Evolutionary conservation across 2,888 invertebrate species (phyloP), one percentile per base, ranked within the genome.

Genomic region (Cosmia pyralina): DNA sequence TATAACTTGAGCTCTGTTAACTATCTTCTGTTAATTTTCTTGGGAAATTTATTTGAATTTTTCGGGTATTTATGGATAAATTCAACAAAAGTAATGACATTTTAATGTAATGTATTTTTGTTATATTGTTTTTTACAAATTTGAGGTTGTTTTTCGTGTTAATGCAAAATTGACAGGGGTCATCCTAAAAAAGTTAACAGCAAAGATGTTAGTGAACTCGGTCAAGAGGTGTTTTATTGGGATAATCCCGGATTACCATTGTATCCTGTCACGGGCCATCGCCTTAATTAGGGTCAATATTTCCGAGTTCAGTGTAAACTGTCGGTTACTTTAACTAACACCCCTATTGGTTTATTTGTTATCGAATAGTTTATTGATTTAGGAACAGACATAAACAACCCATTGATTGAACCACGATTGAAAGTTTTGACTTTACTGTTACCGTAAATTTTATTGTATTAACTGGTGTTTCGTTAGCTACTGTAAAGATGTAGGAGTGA

Each of bases 191-290:
- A 75, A 70, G 89, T 76, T 83, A 78, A 71, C 67, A 75, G 75
- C 79, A 87, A 88, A 88, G 88, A 91, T 88, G 89, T 85, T 87
- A 83, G 82, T 80, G 77, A 85, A 85, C 57, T 81, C 80, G 92
- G 92, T 92, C 92, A 93, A 93, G 95, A 94, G 95, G 94, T 95
- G 95, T 94, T 95, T 92, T 94, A 94, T 93, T 91, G 92, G 94
- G 94, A 94, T 95, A 92, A 96, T 94, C 95, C 93, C 85, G 95
- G 95, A 94, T 95, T 93, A 94, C 91, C 86, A 88, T 88, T 91
- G 93, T 93, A 92, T 93, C 90, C 93, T 90, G 92, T 90, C 92
- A 90, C 92, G 94, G 93, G 86, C 90, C 92, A 93, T 93, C 93
- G 93, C 92, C 88, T 93, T 94, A 94, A 95, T 94, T 92, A 93